These are phyloP conservation scores for Lithophane semibrunnea DNA, from an alignment of 2,888 invertebrate genomes.

Conservation along the genomic window DNA sequence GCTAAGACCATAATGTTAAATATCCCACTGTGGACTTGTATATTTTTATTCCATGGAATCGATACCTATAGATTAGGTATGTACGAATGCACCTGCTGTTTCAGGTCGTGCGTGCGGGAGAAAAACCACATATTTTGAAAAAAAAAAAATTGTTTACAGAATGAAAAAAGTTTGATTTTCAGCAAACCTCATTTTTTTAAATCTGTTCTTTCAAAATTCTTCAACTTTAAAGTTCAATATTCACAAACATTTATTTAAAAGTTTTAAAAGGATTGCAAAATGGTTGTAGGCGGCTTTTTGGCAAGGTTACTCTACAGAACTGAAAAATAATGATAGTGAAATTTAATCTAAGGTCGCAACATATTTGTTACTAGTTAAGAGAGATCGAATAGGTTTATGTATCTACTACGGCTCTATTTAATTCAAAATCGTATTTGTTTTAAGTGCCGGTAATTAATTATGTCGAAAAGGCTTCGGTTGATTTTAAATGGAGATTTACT, in stretches of 20 bases:
- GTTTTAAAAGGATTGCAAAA: conserved; percentile 29
- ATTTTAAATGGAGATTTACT: background rate
- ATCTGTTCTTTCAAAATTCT: background rate
- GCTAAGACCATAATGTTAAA: conserved; percentile 62
- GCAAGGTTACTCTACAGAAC: conserved; percentile 34
- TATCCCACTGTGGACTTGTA: conserved; percentile 26
- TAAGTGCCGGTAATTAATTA: background rate
- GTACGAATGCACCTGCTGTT: conserved; percentile 11
- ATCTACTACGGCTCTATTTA: background rate
- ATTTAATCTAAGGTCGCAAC: conserved; percentile 41
- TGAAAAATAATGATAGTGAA: conserved; percentile 39
- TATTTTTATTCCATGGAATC: conserved; percentile 4
- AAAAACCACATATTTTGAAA: background rate
- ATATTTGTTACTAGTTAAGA: conserved; percentile 7
- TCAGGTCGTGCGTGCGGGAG: background rate
- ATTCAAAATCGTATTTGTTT: conserved; percentile 15
- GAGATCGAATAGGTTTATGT: conserved; percentile 17
- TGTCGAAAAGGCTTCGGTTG: background rate
- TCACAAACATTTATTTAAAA: conserved; percentile 8
- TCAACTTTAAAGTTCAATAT: conserved; percentile 24
- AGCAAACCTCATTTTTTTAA: background rate
- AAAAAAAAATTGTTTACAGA: background rate
- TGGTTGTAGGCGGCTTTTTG: conserved; percentile 39
- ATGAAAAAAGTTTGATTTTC: background rate
- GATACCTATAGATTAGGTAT: background rate